phyloP scores from a whole-genome alignment of 2,888 invertebrate species.

The Cephus pulcher region DNA sequence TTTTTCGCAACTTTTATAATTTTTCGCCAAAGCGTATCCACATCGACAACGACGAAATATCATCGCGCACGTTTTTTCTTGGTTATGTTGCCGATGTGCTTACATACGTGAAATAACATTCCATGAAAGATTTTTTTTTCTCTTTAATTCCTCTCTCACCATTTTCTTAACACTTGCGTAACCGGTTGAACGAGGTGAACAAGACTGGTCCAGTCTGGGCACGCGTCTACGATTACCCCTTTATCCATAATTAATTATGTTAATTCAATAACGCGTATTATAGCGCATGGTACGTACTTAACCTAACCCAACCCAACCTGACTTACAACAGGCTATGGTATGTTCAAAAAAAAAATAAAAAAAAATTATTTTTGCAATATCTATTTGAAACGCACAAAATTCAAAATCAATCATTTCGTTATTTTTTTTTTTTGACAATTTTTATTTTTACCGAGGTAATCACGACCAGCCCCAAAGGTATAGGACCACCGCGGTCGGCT shows the following conservation, averaged over 20 bases:
- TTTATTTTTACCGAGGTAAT: not conserved
- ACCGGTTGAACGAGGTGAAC: conserved; percentile 9
- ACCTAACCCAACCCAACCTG: too few relatives aligned
- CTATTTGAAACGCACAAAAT: not conserved
- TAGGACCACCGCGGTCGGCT: not conserved
- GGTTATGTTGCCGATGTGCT: conserved; percentile 6
- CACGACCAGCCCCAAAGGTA: not conserved
- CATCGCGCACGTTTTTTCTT: not conserved
- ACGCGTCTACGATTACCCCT: not conserved
- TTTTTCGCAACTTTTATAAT: not conserved
- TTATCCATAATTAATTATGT: conserved; percentile 3
- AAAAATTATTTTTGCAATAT: too few relatives aligned
- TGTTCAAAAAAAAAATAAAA: too few relatives aligned
- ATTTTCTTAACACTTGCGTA: not conserved
- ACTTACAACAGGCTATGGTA: too few relatives aligned
- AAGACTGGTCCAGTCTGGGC: conserved; percentile 7
- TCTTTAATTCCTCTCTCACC: not conserved
- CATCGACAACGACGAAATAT: conserved; percentile 3
- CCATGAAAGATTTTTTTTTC: not conserved
- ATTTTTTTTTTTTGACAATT: not conserved
- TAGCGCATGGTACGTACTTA: too few relatives aligned
- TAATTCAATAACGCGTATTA: too few relatives aligned
- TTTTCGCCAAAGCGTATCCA: not conserved
- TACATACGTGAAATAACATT: not conserved
- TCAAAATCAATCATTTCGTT: not conserved